Evolutionary conservation across 2,797 vertebrate species (phyloP).

Genomic region (Peromyscus nudipes): DNA sequence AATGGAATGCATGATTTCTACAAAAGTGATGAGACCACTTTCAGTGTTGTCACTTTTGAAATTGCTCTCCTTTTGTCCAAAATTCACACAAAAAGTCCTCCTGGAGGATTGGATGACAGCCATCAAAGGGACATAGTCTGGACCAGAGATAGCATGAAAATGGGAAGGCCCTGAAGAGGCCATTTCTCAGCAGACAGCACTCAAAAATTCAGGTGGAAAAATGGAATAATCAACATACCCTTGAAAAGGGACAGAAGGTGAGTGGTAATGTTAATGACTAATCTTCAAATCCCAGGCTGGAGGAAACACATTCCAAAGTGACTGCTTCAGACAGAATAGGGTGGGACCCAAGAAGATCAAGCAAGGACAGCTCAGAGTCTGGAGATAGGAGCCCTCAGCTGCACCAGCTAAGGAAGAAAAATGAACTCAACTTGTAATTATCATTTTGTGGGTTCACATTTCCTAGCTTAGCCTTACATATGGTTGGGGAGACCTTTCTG

Average conservation of each 20-base stretch:
- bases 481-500: background rate
- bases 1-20: background rate
- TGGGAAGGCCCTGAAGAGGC: background rate
- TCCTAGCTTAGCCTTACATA: background rate
- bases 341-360: background rate
- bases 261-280: background rate
- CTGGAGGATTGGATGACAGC: background rate
- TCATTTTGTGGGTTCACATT: background rate
- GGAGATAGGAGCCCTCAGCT: background rate
- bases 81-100: background rate
- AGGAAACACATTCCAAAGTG: slow-evolving; percentile 33
- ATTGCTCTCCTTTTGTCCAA: background rate
- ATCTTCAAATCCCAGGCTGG: background rate
- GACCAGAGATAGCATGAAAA: background rate
- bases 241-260: background rate
- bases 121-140: background rate
- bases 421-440: background rate
- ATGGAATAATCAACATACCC: background rate
- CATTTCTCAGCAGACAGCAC: background rate
- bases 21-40: background rate
- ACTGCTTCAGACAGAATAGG: background rate
- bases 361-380: background rate
- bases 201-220: background rate
- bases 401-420: background rate
- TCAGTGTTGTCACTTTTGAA: background rate